These are phyloP conservation scores for Enteromius trimaculatus DNA, from an alignment of 2,797 vertebrate genomes.

Conservation along the genomic window DNA sequence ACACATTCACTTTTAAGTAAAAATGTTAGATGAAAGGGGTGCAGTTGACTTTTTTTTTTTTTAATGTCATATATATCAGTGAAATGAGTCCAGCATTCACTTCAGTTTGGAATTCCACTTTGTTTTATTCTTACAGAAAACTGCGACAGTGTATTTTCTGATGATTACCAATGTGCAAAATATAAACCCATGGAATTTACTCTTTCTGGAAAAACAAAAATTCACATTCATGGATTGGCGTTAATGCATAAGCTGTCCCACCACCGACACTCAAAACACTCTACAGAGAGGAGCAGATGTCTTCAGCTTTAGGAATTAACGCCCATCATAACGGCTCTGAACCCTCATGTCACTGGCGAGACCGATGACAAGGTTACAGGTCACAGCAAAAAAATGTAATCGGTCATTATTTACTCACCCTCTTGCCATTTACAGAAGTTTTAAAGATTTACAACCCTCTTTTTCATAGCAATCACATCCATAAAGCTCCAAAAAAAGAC, in stretches of 20 bases:
- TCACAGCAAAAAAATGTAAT: neutral
- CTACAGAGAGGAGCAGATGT: slow-evolving; percentile 6
- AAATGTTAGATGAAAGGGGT: neutral
- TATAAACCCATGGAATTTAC: slow-evolving; percentile 52
- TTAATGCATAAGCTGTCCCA: slow-evolving; percentile 48
- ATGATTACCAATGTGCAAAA: slow-evolving; percentile 69
- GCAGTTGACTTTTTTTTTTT: neutral
- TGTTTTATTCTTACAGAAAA: slow-evolving; percentile 63
- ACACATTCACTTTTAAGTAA: too few relatives aligned
- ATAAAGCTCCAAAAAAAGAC: too few relatives aligned
- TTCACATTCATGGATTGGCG: slow-evolving; percentile 78
- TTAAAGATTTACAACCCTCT: neutral
- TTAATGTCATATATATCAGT: too few relatives aligned
- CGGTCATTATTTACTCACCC: neutral
- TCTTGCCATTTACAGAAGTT: neutral
- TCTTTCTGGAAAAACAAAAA: slow-evolving; percentile 45
- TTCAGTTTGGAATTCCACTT: slow-evolving; percentile 51
- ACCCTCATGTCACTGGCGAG: neutral
- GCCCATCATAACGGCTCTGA: slow-evolving; percentile 5
- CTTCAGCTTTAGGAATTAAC: slow-evolving; percentile 1
- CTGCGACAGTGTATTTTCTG: slow-evolving; percentile 70
- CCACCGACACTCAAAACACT: slow-evolving; percentile 1
- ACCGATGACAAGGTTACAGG: neutral
- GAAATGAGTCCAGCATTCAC: neutral
- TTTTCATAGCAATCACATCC: neutral